Evolutionary conservation across 1,140 invertebrate genomes (phyloP), one percentile per base, ranked within the genome.

Genomic region (Mya arenaria): DNA sequence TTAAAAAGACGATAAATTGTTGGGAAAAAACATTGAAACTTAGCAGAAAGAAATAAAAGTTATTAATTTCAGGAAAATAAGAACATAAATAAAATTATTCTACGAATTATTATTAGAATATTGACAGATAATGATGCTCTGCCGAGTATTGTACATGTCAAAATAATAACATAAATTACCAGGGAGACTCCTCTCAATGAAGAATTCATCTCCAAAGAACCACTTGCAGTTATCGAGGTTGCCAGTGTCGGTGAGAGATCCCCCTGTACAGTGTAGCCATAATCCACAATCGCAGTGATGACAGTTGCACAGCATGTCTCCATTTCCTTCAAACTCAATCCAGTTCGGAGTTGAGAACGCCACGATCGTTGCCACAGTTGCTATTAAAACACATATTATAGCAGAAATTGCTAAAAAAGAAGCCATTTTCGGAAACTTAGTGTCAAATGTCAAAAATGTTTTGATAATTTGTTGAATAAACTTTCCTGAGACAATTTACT

Each of bases 311-410:
- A 86, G 44, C 5, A n/a, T 34, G 2, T 69, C 71, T 1, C 32
- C 13, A 0, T 79, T 52, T 6, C 36, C 58, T 28, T 65, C 68
- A 39, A 89, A 89, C 62, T 83, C 85, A 10, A 90, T 62, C 90
- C 90, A 91, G 60, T 91, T 90, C 17, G 90, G 90, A 13, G 89
- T 90, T 17, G 90, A 86, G 80, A 91, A 91, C 1, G 89, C 86
- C 28, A 91, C 90, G 23, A 91, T 91, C 52, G 87, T 88, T 10
- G 87, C 89, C 5, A 91, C 90, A 23, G 89, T 88, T 4, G 90
- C 90, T 28, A 91, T 83, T 36, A 91, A 79, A 25, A 90, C 89
- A 83, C 87, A 89, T n/a, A 91, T 85, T 39, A 91, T 89, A n/a
- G 89, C 88, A 19, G 87, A 88, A 39, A 91, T 86, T 0, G 88